Conservation (phyloP, 2,888 invertebrate species). For the Leptura quadrifasciata region DNA sequence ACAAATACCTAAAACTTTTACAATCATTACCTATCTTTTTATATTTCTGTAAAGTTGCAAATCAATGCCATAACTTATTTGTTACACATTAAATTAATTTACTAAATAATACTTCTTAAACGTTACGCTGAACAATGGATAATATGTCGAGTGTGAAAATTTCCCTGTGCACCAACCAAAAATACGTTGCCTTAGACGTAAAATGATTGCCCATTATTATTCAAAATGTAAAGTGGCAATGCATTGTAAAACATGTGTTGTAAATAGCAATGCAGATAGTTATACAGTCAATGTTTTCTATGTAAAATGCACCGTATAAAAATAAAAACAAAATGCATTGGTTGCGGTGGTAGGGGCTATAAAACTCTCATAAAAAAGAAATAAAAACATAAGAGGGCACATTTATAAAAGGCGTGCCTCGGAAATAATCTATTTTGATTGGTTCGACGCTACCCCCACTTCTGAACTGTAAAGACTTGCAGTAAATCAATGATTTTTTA, state of each 20-base stretch:
- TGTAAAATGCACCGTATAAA: constrained; percentile 44
- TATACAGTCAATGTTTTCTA: constrained; percentile 41
- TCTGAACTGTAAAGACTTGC: constrained; percentile 57
- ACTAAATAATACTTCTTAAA: neutral
- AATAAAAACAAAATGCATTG: constrained; percentile 50
- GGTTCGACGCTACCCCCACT: constrained; percentile 58
- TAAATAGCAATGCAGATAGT: constrained; percentile 38
- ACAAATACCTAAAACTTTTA: too few relatives aligned
- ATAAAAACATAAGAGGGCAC: constrained; percentile 68
- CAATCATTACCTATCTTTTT: too few relatives aligned
- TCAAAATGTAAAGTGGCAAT: constrained; percentile 40
- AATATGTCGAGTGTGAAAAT: neutral
- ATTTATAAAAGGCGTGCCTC: constrained; percentile 66
- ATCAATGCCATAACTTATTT: neutral
- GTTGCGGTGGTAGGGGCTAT: constrained; percentile 59
- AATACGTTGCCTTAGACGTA: neutral
- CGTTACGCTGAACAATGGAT: neutral
- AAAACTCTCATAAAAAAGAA: constrained; percentile 67
- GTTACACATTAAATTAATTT: neutral
- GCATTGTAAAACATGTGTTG: constrained; percentile 44
- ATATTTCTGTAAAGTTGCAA: too few relatives aligned
- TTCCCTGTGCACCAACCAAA: neutral
- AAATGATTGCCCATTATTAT: constrained; percentile 38
- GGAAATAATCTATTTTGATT: constrained; percentile 65
- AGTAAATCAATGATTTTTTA: constrained; percentile 69